Evolutionary conservation across 2,113 vertebrate species (phyloP).

Genomic region (Ramphastos sulfuratus): DNA sequence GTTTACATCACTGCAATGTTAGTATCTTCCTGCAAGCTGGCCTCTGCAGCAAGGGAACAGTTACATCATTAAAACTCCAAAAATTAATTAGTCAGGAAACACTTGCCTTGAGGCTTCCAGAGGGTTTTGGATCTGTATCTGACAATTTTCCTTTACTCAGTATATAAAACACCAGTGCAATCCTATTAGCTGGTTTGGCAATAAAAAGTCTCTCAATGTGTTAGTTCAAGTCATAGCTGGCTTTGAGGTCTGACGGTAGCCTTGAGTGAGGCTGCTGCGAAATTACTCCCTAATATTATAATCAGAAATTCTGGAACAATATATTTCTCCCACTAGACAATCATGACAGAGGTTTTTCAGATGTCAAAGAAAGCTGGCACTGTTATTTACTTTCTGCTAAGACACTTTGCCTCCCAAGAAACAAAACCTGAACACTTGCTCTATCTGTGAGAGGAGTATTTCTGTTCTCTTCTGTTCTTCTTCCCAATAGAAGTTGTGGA

Average conservation of each 20-base stretch:
- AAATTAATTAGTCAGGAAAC: background rate
- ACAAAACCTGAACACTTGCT: background rate
- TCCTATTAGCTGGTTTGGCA: background rate
- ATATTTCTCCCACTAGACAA: slow-evolving; percentile 82
- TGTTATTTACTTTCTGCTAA: slow-evolving; percentile 3
- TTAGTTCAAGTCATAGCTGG: slow-evolving; percentile 23
- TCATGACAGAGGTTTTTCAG: slow-evolving; percentile 73
- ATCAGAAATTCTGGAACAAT: slow-evolving; percentile 84
- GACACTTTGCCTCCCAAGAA: background rate
- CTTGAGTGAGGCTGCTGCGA: slow-evolving; percentile 78
- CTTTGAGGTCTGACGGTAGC: slow-evolving; percentile 74
- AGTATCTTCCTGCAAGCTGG: background rate
- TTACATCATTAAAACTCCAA: background rate
- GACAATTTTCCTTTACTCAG: background rate
- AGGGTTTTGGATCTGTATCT: background rate
- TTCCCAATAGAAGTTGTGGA: slow-evolving; percentile 4
- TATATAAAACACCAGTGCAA: background rate
- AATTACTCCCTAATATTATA: slow-evolving; percentile 80
- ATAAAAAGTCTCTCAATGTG: background rate
- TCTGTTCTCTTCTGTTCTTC: too few species aligned
- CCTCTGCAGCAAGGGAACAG: background rate
- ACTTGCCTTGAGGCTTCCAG: background rate
- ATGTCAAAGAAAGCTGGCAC: slow-evolving; percentile 62
- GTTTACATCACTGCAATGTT: background rate
- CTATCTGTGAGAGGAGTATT: background rate